Conservation (phyloP, 1,140 invertebrate species). For the Drosophila sucinea region DNA sequence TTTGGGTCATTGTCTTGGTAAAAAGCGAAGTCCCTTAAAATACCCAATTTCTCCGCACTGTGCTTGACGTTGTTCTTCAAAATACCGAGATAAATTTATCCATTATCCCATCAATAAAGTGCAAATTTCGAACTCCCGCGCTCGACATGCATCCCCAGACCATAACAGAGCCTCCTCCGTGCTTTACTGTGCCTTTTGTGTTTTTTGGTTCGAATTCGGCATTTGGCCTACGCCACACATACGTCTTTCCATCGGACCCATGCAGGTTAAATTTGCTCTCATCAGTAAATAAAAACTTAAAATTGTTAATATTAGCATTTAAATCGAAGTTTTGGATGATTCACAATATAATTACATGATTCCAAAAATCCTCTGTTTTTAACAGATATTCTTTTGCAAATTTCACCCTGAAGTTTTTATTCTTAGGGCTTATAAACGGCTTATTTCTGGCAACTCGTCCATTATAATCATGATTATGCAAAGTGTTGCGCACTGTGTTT, state of each 20-base stretch:
- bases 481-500: not conserved
- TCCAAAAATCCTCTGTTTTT: too few species aligned
- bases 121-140: constrained; percentile 62
- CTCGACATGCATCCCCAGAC: constrained; percentile 76
- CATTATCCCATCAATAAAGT: constrained; percentile 74
- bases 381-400: too few species aligned
- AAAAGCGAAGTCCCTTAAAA: constrained; percentile 17
- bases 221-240: too few species aligned
- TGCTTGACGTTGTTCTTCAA: constrained; percentile 40
- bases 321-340: too few species aligned
- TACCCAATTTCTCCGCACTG: constrained; percentile 44
- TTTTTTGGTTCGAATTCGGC: too few species aligned
- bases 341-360: too few species aligned
- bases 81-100: constrained; percentile 50
- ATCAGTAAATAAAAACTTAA: too few species aligned
- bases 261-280: too few species aligned
- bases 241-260: too few species aligned
- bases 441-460: constrained; percentile 14
- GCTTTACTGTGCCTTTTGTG: too few species aligned
- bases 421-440: constrained; percentile 24
- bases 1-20: too few species aligned
- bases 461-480: not conserved
- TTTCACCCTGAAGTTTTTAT: constrained; percentile 26
- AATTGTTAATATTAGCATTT: too few species aligned
- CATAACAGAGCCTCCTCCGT: not conserved